These are phyloP conservation scores for Conopomorpha cramerella DNA, from an alignment of 1,140 invertebrate genomes.

Conservation along the genomic window DNA sequence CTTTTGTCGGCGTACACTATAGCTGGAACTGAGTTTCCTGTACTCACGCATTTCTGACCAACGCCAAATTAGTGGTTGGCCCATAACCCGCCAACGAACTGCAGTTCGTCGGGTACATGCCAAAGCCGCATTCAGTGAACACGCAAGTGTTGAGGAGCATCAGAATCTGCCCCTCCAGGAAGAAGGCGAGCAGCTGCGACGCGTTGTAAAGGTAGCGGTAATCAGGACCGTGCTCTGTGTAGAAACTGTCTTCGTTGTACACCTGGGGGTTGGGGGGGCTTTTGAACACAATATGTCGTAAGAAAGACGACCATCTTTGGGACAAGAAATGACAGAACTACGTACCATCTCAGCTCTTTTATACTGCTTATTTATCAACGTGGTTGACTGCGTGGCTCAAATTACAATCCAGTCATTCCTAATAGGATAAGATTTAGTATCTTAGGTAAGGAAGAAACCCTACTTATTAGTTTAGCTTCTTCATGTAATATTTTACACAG, in stretches of 20 bases:
- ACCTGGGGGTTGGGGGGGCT: slow-evolving; percentile 13
- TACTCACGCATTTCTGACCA: slow-evolving; percentile 26
- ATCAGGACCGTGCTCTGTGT: slow-evolving; percentile 20
- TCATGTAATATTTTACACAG: no score
- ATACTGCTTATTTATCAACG: no score
- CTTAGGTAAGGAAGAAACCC: no score
- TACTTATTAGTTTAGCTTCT: no score
- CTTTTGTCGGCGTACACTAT: no score
- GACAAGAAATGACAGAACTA: no score
- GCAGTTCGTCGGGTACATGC: slow-evolving; percentile 31
- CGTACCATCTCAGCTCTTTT: no score
- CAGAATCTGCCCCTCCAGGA: slow-evolving; percentile 23
- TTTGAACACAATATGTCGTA: not conserved
- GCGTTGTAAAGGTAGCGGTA: slow-evolving; percentile 38
- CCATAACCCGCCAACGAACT: slow-evolving; percentile 25
- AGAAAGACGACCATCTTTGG: no score
- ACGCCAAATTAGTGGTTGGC: slow-evolving; percentile 19
- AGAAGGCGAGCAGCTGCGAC: slow-evolving; percentile 28
- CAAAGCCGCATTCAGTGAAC: slow-evolving; percentile 33
- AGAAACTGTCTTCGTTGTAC: slow-evolving; percentile 27
- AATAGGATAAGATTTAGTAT: no score
- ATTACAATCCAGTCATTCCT: no score
- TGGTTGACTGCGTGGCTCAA: no score
- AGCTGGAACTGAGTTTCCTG: no score
- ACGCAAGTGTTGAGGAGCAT: slow-evolving; percentile 30